Conservation (phyloP, 2,113 vertebrate species). For the Sturnus vulgaris region DNA sequence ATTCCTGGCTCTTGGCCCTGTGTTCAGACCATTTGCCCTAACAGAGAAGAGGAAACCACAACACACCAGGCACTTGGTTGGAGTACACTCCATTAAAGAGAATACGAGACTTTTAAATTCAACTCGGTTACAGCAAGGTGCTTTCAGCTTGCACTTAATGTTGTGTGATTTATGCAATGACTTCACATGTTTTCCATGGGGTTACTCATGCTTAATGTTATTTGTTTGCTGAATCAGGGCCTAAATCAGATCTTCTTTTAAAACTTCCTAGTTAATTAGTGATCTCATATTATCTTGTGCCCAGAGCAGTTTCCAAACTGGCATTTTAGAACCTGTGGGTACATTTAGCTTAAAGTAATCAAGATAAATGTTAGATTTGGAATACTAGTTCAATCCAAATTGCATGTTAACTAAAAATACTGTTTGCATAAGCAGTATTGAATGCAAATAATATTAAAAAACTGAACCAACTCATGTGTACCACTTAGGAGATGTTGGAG, state of each 20-base stretch:
- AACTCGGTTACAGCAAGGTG: slow-evolving; percentile 19
- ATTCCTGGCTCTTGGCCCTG: slow-evolving; percentile 29
- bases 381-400: slow-evolving; percentile 37
- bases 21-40: neutral
- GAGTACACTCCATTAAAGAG: slow-evolving; percentile 16
- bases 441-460: slow-evolving; percentile 28
- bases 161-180: slow-evolving; percentile 39
- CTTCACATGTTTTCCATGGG: slow-evolving; percentile 20
- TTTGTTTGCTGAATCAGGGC: slow-evolving; percentile 39
- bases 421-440: slow-evolving; percentile 21
- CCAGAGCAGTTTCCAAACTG: slow-evolving; percentile 31
- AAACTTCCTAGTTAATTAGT: slow-evolving; percentile 51
- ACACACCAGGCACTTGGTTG: slow-evolving; percentile 19
- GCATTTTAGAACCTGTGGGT: slow-evolving; percentile 43
- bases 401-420: slow-evolving; percentile 39
- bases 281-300: slow-evolving; percentile 9
- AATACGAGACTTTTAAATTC: neutral
- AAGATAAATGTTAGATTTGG: slow-evolving; percentile 52
- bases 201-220: neutral
- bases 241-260: slow-evolving; percentile 28
- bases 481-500: neutral
- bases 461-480: neutral
- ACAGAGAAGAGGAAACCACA: slow-evolving; percentile 23
- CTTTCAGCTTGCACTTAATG: neutral
- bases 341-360: slow-evolving; percentile 42